Evolutionary conservation across 2,113 vertebrate genomes (phyloP).

Genomic region (Platichthys flesus): DNA sequence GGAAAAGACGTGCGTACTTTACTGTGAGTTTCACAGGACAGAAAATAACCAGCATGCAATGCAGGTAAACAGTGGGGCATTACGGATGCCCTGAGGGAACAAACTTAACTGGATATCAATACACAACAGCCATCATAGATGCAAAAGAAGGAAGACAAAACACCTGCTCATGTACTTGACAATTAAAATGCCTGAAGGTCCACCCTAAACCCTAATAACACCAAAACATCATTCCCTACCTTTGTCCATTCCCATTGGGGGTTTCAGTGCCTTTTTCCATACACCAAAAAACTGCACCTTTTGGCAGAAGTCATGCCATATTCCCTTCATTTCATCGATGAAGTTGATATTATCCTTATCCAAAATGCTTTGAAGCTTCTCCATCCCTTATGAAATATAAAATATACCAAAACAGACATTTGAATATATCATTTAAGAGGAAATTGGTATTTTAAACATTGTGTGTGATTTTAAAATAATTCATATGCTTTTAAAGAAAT

Average conservation of each 20-base stretch:
- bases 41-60: no score
- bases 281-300: constrained; percentile 40
- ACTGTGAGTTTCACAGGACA: no score
- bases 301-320: constrained; percentile 30
- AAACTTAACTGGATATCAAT: no score
- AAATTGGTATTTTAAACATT: constrained; percentile 9
- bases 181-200: background rate
- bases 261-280: constrained; percentile 41
- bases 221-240: constrained; percentile 24
- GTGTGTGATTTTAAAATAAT: background rate
- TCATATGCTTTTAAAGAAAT: no score
- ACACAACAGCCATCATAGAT: no score
- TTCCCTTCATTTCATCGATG: constrained; percentile 28
- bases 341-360: background rate
- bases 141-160: no score
- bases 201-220: constrained; percentile 2
- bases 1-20: no score
- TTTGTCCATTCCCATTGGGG: constrained; percentile 52
- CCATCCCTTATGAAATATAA: constrained; percentile 28
- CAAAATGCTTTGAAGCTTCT: constrained; percentile 27
- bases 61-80: no score
- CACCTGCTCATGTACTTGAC: no score
- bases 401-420: constrained; percentile 17
- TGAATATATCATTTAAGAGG: background rate
- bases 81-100: no score